A percentile compares a stretch with the other conserved stretches of the same genome.
phyloP scores from a whole-genome alignment of 1,140 invertebrate species.

The Nebria ingens region DNA sequence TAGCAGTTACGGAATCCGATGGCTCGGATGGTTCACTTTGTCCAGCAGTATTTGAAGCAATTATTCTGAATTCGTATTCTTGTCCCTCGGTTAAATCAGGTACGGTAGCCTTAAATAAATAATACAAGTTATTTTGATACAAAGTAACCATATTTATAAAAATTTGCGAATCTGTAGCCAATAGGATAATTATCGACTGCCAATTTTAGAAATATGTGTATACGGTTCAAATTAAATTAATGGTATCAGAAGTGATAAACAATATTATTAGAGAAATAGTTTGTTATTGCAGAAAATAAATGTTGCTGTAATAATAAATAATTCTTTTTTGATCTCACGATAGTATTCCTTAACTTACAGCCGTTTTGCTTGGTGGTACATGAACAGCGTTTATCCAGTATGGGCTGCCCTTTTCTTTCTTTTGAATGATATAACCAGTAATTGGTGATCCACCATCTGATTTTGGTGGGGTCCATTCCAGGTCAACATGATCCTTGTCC shows the following conservation, averaged over 20 bases:
- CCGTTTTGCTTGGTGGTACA: slow-evolving; percentile 66
- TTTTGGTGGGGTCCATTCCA: slow-evolving; percentile 79
- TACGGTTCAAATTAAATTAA: no score
- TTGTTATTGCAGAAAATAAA: no score
- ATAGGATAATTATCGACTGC: no score
- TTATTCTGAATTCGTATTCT: slow-evolving; percentile 93
- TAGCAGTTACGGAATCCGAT: slow-evolving; percentile 77
- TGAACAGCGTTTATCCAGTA: slow-evolving; percentile 85
- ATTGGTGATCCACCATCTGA: slow-evolving; percentile 85
- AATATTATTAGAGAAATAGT: no score
- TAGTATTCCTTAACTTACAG: slow-evolving; percentile 24
- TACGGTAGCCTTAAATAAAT: slow-evolving; percentile 57
- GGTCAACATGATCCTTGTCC: slow-evolving; percentile 86
- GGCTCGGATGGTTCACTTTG: slow-evolving; percentile 91
- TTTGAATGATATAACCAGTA: slow-evolving; percentile 89
- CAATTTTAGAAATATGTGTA: no score
- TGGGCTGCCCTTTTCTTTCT: slow-evolving; percentile 86
- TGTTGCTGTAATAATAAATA: no score
- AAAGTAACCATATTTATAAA: neutral
- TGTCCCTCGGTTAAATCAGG: slow-evolving; percentile 85
- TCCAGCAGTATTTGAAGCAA: slow-evolving; percentile 91
- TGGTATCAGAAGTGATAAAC: no score
- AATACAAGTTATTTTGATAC: neutral
- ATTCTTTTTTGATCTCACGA: neutral
- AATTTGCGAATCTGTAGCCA: no score